Conservation (phyloP, 2,113 vertebrate species). For the Misgurnus anguillicaudatus region DNA sequence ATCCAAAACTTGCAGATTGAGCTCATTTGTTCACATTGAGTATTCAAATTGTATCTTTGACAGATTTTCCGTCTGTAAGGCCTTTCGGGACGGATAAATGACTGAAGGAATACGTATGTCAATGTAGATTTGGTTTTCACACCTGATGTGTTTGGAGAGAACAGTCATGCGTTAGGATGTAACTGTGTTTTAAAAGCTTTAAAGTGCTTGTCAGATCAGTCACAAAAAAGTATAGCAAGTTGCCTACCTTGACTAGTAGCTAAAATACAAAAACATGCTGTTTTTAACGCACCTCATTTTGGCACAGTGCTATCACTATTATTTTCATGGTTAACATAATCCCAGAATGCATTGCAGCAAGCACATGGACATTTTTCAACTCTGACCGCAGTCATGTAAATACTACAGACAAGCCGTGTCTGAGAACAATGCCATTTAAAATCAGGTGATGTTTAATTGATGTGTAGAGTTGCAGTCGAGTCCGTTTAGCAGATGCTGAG, state of each 20-base stretch:
- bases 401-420: background rate
- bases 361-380: no score
- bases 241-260: background rate
- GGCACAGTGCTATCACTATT: background rate
- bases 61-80: no score
- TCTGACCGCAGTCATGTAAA: background rate
- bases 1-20: no score
- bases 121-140: no score
- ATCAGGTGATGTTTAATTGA: conserved; percentile 21
- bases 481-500: conserved; percentile 1
- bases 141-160: no score
- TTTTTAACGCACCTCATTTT: background rate
- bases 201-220: background rate
- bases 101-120: no score
- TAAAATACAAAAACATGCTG: background rate
- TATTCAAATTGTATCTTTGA: no score
- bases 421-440: background rate
- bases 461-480: background rate
- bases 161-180: background rate
- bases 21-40: no score
- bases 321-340: background rate
- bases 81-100: no score
- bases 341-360: background rate
- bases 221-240: background rate
- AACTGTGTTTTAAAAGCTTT: background rate